These are phyloP conservation scores for Channa argus DNA, from an alignment of 2,113 vertebrate genomes.

Conservation along the genomic window DNA sequence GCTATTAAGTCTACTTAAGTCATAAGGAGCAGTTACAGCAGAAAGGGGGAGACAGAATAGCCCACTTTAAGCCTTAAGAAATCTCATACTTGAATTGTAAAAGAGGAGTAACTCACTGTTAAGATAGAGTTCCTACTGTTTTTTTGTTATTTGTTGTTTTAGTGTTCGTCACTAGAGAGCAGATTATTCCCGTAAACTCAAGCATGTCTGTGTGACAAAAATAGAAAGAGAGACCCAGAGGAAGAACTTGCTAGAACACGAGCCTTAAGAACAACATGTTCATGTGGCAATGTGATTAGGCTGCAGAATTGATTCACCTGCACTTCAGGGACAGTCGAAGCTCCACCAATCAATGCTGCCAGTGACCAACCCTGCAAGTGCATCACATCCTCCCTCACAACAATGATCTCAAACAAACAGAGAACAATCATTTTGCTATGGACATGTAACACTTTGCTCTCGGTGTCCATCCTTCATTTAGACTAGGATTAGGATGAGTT, in stretches of 20 bases:
- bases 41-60: slow-evolving; percentile 18
- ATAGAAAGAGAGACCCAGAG: slow-evolving; percentile 61
- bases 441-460: slow-evolving; percentile 19
- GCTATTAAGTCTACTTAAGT: slow-evolving; percentile 51
- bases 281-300: slow-evolving; percentile 56
- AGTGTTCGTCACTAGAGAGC: slow-evolving; percentile 43
- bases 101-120: slow-evolving; percentile 11
- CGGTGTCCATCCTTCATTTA: slow-evolving; percentile 1
- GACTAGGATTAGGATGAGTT: slow-evolving; percentile 28
- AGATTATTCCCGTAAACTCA: slow-evolving; percentile 56
- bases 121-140: slow-evolving; percentile 30
- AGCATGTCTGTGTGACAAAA: slow-evolving; percentile 60
- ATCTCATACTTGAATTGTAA: slow-evolving; percentile 24
- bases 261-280: slow-evolving; percentile 67
- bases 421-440: slow-evolving; percentile 13
- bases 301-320: slow-evolving; percentile 69
- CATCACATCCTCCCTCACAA: slow-evolving; percentile 45
- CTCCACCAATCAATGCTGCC: slow-evolving; percentile 70
- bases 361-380: slow-evolving; percentile 54
- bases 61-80: slow-evolving; percentile 25
- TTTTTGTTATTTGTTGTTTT: slow-evolving; percentile 22
- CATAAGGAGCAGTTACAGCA: slow-evolving; percentile 44
- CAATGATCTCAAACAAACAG: slow-evolving; percentile 36
- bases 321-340: slow-evolving; percentile 61
- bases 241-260: slow-evolving; percentile 47